Evolutionary conservation across 2,888 invertebrate species (phyloP), one percentile per base, ranked within the genome.

Genomic region (Dusona sp.): DNA sequence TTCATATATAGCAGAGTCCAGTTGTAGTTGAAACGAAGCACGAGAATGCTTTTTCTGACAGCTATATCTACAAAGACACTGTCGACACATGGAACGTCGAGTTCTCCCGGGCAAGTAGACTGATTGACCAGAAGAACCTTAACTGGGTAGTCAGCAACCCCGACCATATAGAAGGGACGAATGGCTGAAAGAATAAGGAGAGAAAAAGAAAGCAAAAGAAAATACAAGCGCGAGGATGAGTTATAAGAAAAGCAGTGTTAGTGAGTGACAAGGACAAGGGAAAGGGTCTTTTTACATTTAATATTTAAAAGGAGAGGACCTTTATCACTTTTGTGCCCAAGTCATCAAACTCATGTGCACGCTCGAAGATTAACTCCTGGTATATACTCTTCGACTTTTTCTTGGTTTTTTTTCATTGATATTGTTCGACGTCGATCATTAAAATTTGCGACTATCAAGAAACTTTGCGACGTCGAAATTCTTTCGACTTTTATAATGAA

Each of bases 21-120:
- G 42, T 78, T 81, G 79, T 48, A 48, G 70, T 57, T 61, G 75
- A 25, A 38, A 54, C 65, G 36, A 68, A 86, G 86, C 83, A 86
- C 38, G 68, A n/a, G 25, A 84, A 84, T 81, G 83, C 86, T 86
- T 81, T 86, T 70, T 74, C 73, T 67, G 54, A 80, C 36, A 42
- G 77, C 13, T 29, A 64, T 19, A 38, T 57, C n/a, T 64, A 68
- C 64, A 9, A 9, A 42, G 25, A 42, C 19, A 25, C 42, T 13
- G 73, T 80, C n/a, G n/a, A n/a, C n/a, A 48, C 51, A 51, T 64
- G 42, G 29, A 64, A 77, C 67, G 38, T 57, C 65, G 45, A 83
- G 64, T 72, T 79, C 25, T 25, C 11, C 51, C 11, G 29, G 65
- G 6, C n/a, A 19, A 29, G 67, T 67, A 64, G 29, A 33, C 51